Conservation (phyloP, 2,888 invertebrate species). For the Lasius fuliginosus region DNA sequence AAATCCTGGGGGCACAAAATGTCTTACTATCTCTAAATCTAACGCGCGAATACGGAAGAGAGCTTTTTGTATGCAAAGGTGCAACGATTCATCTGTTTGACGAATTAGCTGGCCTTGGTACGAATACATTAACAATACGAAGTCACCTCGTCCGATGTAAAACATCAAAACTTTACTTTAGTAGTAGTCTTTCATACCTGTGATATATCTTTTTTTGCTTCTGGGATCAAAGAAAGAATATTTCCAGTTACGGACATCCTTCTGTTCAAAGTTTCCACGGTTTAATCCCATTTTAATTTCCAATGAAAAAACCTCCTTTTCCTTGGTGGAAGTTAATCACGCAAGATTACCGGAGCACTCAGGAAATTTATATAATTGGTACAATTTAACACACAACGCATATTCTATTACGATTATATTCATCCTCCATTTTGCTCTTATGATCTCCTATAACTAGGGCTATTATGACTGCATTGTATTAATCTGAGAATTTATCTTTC, state of each 20-base stretch:
- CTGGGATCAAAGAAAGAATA: slow-evolving; percentile 18
- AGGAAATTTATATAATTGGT: slow-evolving; percentile 24
- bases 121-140: slow-evolving; percentile 26
- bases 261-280: slow-evolving; percentile 31
- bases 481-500: slow-evolving; percentile 27
- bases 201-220: slow-evolving; percentile 28
- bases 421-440: slow-evolving; percentile 52
- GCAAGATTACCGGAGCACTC: slow-evolving; percentile 22
- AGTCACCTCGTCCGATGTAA: not conserved
- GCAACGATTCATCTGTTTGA: slow-evolving; percentile 1
- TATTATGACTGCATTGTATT: slow-evolving; percentile 51
- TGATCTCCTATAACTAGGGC: slow-evolving; percentile 33
- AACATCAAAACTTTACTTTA: not conserved
- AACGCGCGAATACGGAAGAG: not conserved
- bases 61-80: not conserved
- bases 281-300: slow-evolving; percentile 45
- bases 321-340: slow-evolving; percentile 37
- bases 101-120: not conserved
- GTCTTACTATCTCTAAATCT: slow-evolving; percentile 8
- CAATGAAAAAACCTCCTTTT: slow-evolving; percentile 10
- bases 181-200: not conserved
- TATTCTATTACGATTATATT: slow-evolving; percentile 13
- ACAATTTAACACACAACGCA: slow-evolving; percentile 24
- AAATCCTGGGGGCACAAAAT: not conserved
- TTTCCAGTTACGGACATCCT: slow-evolving; percentile 51